phyloP scores from a whole-genome alignment of 2,888 invertebrate genomes.

The Polietes domitor region DNA sequence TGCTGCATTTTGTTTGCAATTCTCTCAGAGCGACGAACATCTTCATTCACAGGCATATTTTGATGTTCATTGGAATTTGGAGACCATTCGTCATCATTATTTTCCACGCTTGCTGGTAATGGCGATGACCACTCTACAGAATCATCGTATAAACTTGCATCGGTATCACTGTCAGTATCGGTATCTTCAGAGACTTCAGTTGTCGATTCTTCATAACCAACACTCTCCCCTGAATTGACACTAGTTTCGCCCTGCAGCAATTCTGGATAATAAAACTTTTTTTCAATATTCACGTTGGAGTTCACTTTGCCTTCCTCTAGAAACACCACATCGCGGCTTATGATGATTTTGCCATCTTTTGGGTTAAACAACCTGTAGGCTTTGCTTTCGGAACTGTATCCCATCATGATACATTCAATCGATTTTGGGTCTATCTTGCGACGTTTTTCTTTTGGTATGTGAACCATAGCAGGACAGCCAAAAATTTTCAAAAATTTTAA shows the following conservation, averaged over 20 bases:
- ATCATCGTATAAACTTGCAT: constrained; percentile 1
- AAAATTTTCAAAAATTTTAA: constrained; percentile 61
- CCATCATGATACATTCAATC: constrained; percentile 46
- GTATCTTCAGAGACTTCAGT: too few relatives aligned
- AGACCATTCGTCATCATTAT: background rate
- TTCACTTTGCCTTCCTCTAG: constrained; percentile 44
- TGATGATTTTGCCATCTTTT: constrained; percentile 44
- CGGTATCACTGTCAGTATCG: background rate
- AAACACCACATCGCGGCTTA: constrained; percentile 60
- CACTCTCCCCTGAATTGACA: too few relatives aligned
- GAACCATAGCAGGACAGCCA: constrained; percentile 64
- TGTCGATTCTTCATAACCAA: too few relatives aligned
- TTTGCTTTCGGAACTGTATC: constrained; percentile 54
- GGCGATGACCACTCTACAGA: background rate
- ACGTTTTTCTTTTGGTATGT: constrained; percentile 62
- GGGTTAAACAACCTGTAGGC: constrained; percentile 58
- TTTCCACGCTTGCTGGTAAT: background rate
- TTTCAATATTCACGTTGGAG: too few relatives aligned
- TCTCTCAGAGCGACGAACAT: constrained; percentile 34
- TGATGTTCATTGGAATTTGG: background rate
- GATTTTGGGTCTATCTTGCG: constrained; percentile 46
- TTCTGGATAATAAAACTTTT: too few relatives aligned
- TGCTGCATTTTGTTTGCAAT: background rate
- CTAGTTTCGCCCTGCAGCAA: too few relatives aligned
- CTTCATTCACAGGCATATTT: too few relatives aligned